Evolutionary conservation across 2,797 vertebrate genomes (phyloP).

Genomic region (Crocidura indochinensis): DNA sequence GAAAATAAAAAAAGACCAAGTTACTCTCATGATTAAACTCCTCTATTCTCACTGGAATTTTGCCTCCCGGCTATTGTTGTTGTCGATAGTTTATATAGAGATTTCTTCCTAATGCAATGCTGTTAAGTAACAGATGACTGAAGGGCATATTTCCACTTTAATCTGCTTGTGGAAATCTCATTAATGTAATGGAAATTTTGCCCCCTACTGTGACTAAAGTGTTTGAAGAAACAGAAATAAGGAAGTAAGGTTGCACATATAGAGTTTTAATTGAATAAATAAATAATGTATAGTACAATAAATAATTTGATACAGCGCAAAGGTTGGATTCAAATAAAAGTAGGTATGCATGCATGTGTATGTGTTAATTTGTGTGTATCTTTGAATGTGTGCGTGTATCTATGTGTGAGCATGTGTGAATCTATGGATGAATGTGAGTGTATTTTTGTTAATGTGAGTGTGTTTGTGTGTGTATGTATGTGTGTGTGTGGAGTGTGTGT

Average conservation of each 20-base stretch:
- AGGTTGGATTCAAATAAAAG: no score
- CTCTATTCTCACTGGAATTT: slow-evolving; percentile 51
- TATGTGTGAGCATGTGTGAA: not conserved
- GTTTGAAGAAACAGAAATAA: slow-evolving; percentile 64
- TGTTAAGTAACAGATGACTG: slow-evolving; percentile 67
- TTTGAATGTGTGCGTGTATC: no score
- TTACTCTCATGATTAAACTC: slow-evolving; percentile 59
- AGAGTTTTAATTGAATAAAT: slow-evolving; percentile 61
- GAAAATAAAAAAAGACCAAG: not conserved
- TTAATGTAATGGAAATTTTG: slow-evolving; percentile 75
- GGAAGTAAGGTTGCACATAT: slow-evolving; percentile 57
- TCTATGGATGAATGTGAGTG: not conserved
- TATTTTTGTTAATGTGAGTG: no score
- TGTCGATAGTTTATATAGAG: slow-evolving; percentile 26
- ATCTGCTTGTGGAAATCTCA: slow-evolving; percentile 83
- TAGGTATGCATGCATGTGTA: no score
- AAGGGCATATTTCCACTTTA: slow-evolving; percentile 79
- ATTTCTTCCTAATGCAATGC: slow-evolving; percentile 59
- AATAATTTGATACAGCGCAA: no score
- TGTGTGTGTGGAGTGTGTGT: not conserved
- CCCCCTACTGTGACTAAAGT: slow-evolving; percentile 71
- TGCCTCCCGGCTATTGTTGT: slow-evolving; percentile 59
- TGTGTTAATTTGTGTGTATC: no score
- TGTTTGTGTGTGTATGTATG: no score
- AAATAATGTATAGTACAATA: not conserved